Percentiles rank a stretch among this genome's conserved stretches.
These are phyloP conservation scores for Heliothis peltigera DNA, from an alignment of 2,888 invertebrate species.

Conservation along the genomic window DNA sequence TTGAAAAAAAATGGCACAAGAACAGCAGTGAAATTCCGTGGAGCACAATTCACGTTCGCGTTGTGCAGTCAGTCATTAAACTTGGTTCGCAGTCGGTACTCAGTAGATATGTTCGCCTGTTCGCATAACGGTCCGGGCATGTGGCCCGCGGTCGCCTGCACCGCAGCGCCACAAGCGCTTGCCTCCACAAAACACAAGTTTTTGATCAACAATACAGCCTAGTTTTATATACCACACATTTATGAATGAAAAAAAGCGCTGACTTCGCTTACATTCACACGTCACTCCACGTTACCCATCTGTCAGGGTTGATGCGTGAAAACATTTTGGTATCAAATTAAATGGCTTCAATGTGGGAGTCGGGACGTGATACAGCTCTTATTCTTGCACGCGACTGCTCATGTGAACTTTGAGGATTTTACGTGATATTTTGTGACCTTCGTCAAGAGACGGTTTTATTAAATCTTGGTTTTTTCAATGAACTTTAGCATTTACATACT, in stretches of 20 bases:
- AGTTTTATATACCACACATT: conserved; percentile 30
- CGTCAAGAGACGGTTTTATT: conserved; percentile 3
- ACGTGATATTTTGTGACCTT: conserved; percentile 16
- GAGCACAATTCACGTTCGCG: conserved; percentile 66
- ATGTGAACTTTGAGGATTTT: conserved; percentile 27
- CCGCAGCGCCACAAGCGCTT: conserved; percentile 46
- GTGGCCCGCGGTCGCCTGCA: conserved; percentile 50
- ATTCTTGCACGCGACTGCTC: conserved; percentile 31
- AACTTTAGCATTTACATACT: background rate
- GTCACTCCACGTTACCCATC: conserved; percentile 62
- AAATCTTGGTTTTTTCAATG: background rate
- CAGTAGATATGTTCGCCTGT: conserved; percentile 64
- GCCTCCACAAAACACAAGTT: conserved; percentile 39
- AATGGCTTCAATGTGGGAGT: conserved; percentile 65
- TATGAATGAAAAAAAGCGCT: conserved; percentile 57
- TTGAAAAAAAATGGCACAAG: conserved; percentile 22
- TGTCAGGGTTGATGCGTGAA: conserved; percentile 63
- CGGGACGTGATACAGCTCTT: conserved; percentile 49
- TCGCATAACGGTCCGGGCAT: conserved; percentile 71
- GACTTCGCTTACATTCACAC: conserved; percentile 55
- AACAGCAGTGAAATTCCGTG: conserved; percentile 46
- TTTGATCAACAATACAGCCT: conserved; percentile 45
- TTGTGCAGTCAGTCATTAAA: conserved; percentile 76
- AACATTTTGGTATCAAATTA: conserved; percentile 63
- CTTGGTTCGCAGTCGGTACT: conserved; percentile 57